Evolutionary conservation across 1,140 invertebrate species (phyloP).

Genomic region (Cyrtorhinus lividipennis): DNA sequence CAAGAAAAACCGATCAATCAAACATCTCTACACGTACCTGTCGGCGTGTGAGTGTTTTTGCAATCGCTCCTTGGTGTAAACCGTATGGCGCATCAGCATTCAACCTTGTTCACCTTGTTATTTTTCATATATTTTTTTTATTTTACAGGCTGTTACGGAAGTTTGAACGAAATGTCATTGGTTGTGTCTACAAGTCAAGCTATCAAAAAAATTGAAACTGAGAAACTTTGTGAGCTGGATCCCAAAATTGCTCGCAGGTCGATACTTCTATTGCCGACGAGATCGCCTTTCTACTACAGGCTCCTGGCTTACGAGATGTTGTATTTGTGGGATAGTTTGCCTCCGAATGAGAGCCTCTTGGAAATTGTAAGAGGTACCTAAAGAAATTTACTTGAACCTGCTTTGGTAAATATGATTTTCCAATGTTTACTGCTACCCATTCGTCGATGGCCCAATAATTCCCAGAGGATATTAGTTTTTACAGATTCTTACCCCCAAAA

Average conservation of each 20-base stretch:
- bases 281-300: conserved; percentile 26
- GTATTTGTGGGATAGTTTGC: conserved; percentile 56
- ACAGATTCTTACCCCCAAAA: too few relatives aligned
- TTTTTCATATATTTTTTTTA: too few relatives aligned
- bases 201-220: not conserved
- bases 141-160: conserved; percentile 13
- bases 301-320: conserved; percentile 50
- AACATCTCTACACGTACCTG: conserved; percentile 54
- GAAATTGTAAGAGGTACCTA: too few relatives aligned
- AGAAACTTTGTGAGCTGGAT: not conserved
- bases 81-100: too few relatives aligned
- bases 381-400: too few relatives aligned
- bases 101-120: too few relatives aligned
- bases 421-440: too few relatives aligned
- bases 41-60: conserved; percentile 35
- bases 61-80: too few relatives aligned
- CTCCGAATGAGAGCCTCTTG: conserved; percentile 22
- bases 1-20: conserved; percentile 49
- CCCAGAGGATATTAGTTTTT: too few relatives aligned
- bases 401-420: too few relatives aligned
- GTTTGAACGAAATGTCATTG: not conserved
- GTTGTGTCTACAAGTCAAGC: not conserved
- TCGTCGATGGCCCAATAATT: too few relatives aligned
- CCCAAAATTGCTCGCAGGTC: not conserved
- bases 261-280: not conserved